Evolutionary conservation across 2,113 vertebrate species (phyloP), one percentile per base, ranked within the genome.

Genomic region (Saguinus midas): DNA sequence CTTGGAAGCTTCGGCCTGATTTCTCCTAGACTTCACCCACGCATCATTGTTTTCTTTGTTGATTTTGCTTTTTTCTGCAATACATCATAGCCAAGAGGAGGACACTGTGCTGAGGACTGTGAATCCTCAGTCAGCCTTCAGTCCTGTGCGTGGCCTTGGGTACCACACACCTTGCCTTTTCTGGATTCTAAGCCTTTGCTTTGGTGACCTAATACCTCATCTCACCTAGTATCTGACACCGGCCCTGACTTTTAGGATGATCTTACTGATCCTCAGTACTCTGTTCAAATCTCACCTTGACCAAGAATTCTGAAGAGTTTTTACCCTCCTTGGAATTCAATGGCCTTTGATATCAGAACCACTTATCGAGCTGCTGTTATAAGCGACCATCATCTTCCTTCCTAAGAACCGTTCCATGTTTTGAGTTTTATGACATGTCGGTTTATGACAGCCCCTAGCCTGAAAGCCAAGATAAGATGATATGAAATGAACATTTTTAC

Each of bases 401-500:
- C 83, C 94, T 48, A 52, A 92, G 80, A 72, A 72, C n/a, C 1
- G 20, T 23, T 23, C 95, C 25, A 4, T 10, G n/a, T 55, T 91
- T 16, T 80, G 87, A 80, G 57, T 87, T 96, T 68, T 57, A 90
- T 82, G 84, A 85, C 81, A 12, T 87, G 72, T 94, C 95, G 83
- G 3, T 79, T 57, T 61, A 70, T 92, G 57, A 92, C 81, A 92
- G 76, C 35, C 0, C 9, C 81, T 66, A 68, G 80, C 66, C 92
- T 58, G 87, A n/a, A 75, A 96, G 68, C 88, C 73, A 81, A 92
- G 87, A 96, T 85, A 87, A 96, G 97, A 96, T 4, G 40, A 78
- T 81, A n/a, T 6, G 35, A 97, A 95, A 87, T 4, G 78, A 75
- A 48, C n/a, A 87, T 88, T 92, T 96, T 95, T 87, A 96, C 96